These are phyloP conservation scores for Lordiphosa collinella DNA, from an alignment of 1,140 invertebrate genomes.

Conservation along the genomic window DNA sequence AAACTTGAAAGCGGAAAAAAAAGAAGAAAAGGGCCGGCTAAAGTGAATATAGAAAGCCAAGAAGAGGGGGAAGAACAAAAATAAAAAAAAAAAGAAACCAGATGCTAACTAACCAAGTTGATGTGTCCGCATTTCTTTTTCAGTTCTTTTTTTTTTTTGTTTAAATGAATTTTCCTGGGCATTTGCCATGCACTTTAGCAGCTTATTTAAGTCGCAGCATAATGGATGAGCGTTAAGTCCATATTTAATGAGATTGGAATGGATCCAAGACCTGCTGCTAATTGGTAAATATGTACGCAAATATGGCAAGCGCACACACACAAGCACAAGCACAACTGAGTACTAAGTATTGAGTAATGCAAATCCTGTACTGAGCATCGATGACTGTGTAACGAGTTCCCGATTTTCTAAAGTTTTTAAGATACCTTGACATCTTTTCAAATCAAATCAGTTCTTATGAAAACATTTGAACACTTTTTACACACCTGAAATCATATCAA, in stretches of 20 bases:
- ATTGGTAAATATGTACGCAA: no score
- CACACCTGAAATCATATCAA: no score
- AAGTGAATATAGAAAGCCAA: neutral
- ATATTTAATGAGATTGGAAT: constrained; percentile 56
- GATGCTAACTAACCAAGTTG: constrained; percentile 12
- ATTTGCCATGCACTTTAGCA: constrained; percentile 40
- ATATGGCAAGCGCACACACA: no score
- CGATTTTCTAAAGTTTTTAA: no score
- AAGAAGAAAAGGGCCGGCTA: neutral
- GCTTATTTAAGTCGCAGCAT: constrained; percentile 51
- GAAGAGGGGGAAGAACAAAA: constrained; percentile 1
- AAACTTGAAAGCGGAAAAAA: constrained; percentile 66
- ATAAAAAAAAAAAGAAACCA: constrained; percentile 11
- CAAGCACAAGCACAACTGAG: no score
- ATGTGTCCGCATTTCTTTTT: neutral
- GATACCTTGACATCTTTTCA: no score
- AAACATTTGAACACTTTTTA: no score
- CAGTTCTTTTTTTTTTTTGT: constrained; percentile 22
- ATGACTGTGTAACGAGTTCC: no score
- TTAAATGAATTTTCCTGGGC: constrained; percentile 15
- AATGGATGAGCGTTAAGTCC: constrained; percentile 56
- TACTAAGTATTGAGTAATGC: no score
- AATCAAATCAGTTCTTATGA: no score
- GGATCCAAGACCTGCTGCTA: constrained; percentile 11
- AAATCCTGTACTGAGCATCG: no score